Conservation (phyloP, 2,113 vertebrate species). For the Prinia subflava region DNA sequence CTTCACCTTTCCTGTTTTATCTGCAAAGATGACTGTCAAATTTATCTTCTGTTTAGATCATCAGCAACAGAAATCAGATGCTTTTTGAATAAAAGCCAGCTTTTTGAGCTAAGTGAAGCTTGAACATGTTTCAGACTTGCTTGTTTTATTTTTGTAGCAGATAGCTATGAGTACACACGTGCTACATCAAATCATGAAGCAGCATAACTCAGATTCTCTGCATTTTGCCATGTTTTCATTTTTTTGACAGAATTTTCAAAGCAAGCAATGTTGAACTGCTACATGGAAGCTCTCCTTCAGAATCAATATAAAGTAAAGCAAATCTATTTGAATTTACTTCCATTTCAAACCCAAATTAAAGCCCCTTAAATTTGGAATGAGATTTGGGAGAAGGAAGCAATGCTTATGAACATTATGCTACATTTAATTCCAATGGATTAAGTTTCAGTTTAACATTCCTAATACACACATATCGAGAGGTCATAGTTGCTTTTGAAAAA, state of each 20-base stretch:
- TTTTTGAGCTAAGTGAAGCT: not conserved
- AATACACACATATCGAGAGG: not conserved
- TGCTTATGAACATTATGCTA: not conserved
- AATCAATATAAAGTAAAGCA: not conserved
- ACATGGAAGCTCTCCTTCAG: not conserved
- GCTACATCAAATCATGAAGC: not conserved
- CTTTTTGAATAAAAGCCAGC: not conserved
- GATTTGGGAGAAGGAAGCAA: not conserved
- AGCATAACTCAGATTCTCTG: not conserved
- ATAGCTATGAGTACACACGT: not conserved
- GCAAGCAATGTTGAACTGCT: not conserved
- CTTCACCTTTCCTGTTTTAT: conserved; percentile 59
- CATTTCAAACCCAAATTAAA: not conserved
- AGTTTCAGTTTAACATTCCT: not conserved
- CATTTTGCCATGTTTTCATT: not conserved
- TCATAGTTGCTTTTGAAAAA: not conserved
- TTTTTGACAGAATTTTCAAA: not conserved
- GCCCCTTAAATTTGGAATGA: not conserved
- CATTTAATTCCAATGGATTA: not conserved
- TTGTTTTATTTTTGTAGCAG: not conserved
- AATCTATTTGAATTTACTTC: not conserved
- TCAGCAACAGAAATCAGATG: conserved; percentile 46
- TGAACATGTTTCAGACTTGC: not conserved
- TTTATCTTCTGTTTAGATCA: conserved; percentile 67
- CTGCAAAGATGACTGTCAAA: conserved; percentile 56